Evolutionary conservation across 1,140 invertebrate genomes (phyloP).

Genomic region (Rhopalosiphum maidis): DNA sequence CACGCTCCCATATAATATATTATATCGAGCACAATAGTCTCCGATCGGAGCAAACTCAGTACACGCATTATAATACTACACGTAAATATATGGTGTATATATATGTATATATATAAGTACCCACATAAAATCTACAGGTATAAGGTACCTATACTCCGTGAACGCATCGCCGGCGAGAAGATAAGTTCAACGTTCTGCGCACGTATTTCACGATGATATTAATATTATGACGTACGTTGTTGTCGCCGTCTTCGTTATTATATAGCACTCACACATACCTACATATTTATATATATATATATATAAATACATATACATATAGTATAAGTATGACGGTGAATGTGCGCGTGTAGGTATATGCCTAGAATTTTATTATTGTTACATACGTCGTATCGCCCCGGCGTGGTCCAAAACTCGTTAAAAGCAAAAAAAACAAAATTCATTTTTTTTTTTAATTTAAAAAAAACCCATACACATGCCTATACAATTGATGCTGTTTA

Average conservation of each 20-base stretch:
- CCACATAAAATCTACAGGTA: neutral
- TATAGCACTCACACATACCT: neutral
- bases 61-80: neutral
- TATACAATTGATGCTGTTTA: neutral
- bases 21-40: conserved; percentile 27
- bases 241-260: neutral
- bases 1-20: neutral
- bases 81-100: neutral
- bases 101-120: neutral
- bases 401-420: neutral
- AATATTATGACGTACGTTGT: neutral
- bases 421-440: conserved; percentile 1
- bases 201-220: conserved; percentile 46
- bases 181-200: conserved; percentile 53
- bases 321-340: neutral
- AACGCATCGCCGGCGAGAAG: neutral
- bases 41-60: neutral
- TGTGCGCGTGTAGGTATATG: neutral
- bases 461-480: neutral
- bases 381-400: neutral
- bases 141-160: neutral
- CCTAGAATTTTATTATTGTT: neutral
- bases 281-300: neutral
- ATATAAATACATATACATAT: neutral
- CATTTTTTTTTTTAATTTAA: neutral